These are phyloP conservation scores for Hoplostethus atlanticus DNA, from an alignment of 2,797 vertebrate genomes.

Conservation along the genomic window DNA sequence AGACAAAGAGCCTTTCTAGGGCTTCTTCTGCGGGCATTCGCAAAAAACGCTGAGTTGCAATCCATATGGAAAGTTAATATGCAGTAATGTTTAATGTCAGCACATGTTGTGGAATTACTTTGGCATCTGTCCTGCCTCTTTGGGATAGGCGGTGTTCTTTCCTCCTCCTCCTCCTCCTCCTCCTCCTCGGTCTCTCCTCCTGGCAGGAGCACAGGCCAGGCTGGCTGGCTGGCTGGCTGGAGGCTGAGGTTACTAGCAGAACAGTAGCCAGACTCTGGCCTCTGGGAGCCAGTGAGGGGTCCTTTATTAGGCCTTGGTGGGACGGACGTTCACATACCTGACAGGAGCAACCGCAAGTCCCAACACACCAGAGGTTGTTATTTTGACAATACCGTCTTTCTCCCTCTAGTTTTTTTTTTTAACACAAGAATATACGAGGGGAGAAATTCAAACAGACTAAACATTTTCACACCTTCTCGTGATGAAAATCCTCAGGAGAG, in stretches of 20 bases:
- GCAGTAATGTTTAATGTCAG: constrained; percentile 89
- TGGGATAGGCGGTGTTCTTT: constrained; percentile 81
- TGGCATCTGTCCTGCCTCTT: constrained; percentile 85
- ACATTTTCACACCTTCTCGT: constrained; percentile 2
- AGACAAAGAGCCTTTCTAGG: constrained; percentile 87
- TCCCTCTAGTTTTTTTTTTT: constrained; percentile 41
- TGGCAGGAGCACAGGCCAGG: constrained; percentile 77
- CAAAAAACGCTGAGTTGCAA: constrained; percentile 85
- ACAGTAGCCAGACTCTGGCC: constrained; percentile 77
- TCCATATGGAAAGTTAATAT: constrained; percentile 88
- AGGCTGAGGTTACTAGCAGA: constrained; percentile 74
- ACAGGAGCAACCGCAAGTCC: constrained; percentile 58
- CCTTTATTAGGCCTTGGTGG: constrained; percentile 67
- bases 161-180: constrained; percentile 72
- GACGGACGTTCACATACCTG: constrained; percentile 45
- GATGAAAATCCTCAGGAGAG: constrained; percentile 20
- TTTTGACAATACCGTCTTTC: constrained; percentile 55
- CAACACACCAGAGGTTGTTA: constrained; percentile 37
- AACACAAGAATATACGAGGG: constrained; percentile 30
- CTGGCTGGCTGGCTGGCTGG: constrained; percentile 65
- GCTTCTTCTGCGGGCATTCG: constrained; percentile 76
- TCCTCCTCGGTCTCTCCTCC: constrained; percentile 71
- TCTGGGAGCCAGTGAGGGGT: constrained; percentile 65
- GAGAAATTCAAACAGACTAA: constrained; percentile 22
- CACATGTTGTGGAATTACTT: constrained; percentile 88